Conservation (phyloP, 2,888 invertebrate species). For the Oxytorus armatus region DNA sequence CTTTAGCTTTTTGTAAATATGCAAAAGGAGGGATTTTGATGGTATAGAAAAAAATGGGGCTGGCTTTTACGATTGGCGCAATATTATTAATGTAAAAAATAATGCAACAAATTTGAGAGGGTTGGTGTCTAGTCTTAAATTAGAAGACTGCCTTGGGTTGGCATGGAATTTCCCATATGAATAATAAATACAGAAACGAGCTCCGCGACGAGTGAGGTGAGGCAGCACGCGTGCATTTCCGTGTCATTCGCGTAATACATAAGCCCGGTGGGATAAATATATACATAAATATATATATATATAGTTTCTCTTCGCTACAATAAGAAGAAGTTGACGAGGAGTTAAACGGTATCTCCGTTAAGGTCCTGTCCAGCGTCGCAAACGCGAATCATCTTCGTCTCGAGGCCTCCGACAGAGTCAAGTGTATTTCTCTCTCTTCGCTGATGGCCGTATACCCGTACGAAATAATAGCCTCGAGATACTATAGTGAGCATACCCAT, state of each 20-base stretch:
- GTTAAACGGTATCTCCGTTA: constrained; percentile 64
- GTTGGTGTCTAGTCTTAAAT: too few relatives aligned
- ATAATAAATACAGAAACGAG: constrained; percentile 27
- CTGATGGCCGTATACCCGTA: constrained; percentile 32
- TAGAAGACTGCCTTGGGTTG: too few relatives aligned
- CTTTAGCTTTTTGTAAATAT: too few relatives aligned
- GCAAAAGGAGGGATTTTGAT: too few relatives aligned
- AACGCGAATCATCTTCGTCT: constrained; percentile 59
- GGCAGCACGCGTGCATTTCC: constrained; percentile 50
- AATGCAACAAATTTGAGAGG: too few relatives aligned
- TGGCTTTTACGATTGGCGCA: too few relatives aligned
- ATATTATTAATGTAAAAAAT: too few relatives aligned
- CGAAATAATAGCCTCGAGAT: constrained; percentile 58
- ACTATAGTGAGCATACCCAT: constrained; percentile 19
- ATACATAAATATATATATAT: constrained; percentile 8
- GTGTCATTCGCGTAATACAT: constrained; percentile 64
- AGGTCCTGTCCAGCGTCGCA: constrained; percentile 53
- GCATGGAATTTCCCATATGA: too few relatives aligned
- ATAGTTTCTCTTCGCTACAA: constrained; percentile 28
- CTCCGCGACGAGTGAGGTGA: neutral
- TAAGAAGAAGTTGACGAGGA: constrained; percentile 42
- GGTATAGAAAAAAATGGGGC: too few relatives aligned
- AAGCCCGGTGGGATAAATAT: constrained; percentile 28
- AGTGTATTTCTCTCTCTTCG: constrained; percentile 56
- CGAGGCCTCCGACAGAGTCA: constrained; percentile 49